Percentiles rank a stretch among this genome's conserved stretches.
Conservation (phyloP, 2,888 invertebrate species). For the Proisotoma minuta region DNA sequence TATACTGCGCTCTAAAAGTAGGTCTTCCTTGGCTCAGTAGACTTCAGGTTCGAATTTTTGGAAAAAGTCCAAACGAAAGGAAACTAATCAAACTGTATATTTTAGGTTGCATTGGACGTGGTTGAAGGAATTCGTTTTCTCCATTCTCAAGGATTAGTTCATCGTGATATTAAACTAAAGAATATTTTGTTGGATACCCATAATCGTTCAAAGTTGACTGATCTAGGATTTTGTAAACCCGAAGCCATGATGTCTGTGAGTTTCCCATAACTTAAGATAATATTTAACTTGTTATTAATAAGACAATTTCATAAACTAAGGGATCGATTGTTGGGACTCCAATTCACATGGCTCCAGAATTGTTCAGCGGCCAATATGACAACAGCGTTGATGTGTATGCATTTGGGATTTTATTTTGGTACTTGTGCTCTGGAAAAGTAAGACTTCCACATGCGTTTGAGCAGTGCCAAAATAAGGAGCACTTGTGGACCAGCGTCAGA, state of each 20-base stretch:
- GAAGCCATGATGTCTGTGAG: constrained; percentile 73
- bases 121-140: constrained; percentile 82
- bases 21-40: constrained; percentile 63
- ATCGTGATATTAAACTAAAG: constrained; percentile 83
- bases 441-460: constrained; percentile 74
- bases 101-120: constrained; percentile 71
- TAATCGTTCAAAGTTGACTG: constrained; percentile 74
- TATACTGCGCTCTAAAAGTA: constrained; percentile 69
- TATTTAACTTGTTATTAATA: neutral
- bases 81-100: neutral
- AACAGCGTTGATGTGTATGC: constrained; percentile 83
- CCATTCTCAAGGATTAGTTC: constrained; percentile 80
- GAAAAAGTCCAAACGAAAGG: neutral
- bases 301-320: neutral
- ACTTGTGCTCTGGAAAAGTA: constrained; percentile 73
- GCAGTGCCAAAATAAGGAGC: constrained; percentile 77
- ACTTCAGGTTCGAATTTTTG: constrained; percentile 51
- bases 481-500: constrained; percentile 76
- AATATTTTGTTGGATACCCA: constrained; percentile 73
- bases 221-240: constrained; percentile 84
- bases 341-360: constrained; percentile 87
- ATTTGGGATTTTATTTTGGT: constrained; percentile 86
- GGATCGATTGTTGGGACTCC: constrained; percentile 84
- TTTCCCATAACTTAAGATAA: too few relatives aligned
- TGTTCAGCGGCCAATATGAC: constrained; percentile 74